A percentile compares a stretch with the other conserved stretches of the same genome.
phyloP scores from a whole-genome alignment of 2,888 invertebrate genomes.

The Leptinotarsa peninsularis region DNA sequence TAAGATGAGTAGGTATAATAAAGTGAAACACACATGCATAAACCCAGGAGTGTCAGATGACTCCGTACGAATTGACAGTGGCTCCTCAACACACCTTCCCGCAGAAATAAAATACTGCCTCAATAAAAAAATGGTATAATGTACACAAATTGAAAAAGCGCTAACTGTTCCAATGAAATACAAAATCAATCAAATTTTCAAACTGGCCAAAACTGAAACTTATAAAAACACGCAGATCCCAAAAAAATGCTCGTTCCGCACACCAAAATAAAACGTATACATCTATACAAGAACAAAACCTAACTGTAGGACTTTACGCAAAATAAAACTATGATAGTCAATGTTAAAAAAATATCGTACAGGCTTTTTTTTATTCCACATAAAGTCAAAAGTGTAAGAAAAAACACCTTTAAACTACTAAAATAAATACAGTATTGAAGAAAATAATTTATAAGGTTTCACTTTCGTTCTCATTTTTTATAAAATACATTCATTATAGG shows the following conservation, averaged over 20 bases:
- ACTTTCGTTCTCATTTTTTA: slow-evolving; percentile 44
- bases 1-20: background rate
- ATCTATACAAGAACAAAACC: slow-evolving; percentile 34
- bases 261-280: slow-evolving; percentile 34
- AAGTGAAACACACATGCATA: slow-evolving; percentile 10
- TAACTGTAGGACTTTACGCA: slow-evolving; percentile 35
- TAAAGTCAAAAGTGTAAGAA: slow-evolving; percentile 49
- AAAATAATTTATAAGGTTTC: slow-evolving; percentile 55
- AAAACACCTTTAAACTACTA: slow-evolving; percentile 45
- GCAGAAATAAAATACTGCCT: slow-evolving; percentile 28
- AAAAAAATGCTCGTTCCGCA: slow-evolving; percentile 38
- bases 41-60: background rate
- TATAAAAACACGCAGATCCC: slow-evolving; percentile 15
- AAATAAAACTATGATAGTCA: slow-evolving; percentile 45
- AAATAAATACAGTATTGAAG: slow-evolving; percentile 51
- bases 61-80: slow-evolving; percentile 27
- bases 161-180: slow-evolving; percentile 29
- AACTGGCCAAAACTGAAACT: slow-evolving; percentile 35
- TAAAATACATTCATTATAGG: slow-evolving; percentile 49
- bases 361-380: slow-evolving; percentile 53
- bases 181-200: slow-evolving; percentile 32
- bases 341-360: slow-evolving; percentile 48
- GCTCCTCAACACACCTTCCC: slow-evolving; percentile 49
- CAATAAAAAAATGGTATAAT: slow-evolving; percentile 27
- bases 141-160: slow-evolving; percentile 36